Percentiles rank a stretch among this genome's conserved stretches.
Evolutionary conservation across 2,888 invertebrate species (phyloP).

Genomic region (Ichneumoninae sp.): DNA sequence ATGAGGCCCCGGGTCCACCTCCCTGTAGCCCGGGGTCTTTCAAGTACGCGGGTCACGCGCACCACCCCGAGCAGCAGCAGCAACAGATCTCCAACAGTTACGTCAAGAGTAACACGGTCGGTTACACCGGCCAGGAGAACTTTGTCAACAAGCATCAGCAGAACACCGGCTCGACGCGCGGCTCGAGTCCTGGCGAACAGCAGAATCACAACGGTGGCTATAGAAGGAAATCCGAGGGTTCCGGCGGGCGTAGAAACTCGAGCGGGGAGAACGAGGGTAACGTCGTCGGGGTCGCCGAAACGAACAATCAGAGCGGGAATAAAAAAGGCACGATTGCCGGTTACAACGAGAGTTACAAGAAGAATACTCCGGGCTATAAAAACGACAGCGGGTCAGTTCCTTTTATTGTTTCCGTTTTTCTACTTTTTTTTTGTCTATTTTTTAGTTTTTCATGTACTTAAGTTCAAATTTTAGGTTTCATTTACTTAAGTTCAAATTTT

Average conservation of each 20-base stretch:
- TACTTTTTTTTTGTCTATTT: constrained; percentile 9
- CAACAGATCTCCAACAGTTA: constrained; percentile 75
- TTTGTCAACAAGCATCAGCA: constrained; percentile 76
- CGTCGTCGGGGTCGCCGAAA: constrained; percentile 70
- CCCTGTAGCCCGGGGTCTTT: constrained; percentile 78
- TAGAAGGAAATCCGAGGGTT: constrained; percentile 69
- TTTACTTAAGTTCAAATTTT: not conserved
- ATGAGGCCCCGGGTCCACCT: constrained; percentile 81
- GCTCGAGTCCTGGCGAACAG: constrained; percentile 71
- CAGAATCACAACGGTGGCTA: constrained; percentile 72
- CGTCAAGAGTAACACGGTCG: constrained; percentile 75
- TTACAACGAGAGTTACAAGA: constrained; percentile 82
- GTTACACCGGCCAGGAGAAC: constrained; percentile 76
- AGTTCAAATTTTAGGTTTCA: not conserved
- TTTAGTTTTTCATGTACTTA: not conserved
- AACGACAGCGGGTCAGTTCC: constrained; percentile 82
- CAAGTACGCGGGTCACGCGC: constrained; percentile 79
- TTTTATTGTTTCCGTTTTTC: not conserved
- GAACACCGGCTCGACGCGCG: constrained; percentile 72
- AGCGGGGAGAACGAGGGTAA: constrained; percentile 66
- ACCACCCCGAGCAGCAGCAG: constrained; percentile 67
- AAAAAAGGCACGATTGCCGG: constrained; percentile 78
- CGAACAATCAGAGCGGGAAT: constrained; percentile 69
- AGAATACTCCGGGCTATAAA: constrained; percentile 83
- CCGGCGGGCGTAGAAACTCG: constrained; percentile 67